Evolutionary conservation across 64 coral and sea anemone species (phyloP).

Genomic region (Astreopora myriophthalma): DNA sequence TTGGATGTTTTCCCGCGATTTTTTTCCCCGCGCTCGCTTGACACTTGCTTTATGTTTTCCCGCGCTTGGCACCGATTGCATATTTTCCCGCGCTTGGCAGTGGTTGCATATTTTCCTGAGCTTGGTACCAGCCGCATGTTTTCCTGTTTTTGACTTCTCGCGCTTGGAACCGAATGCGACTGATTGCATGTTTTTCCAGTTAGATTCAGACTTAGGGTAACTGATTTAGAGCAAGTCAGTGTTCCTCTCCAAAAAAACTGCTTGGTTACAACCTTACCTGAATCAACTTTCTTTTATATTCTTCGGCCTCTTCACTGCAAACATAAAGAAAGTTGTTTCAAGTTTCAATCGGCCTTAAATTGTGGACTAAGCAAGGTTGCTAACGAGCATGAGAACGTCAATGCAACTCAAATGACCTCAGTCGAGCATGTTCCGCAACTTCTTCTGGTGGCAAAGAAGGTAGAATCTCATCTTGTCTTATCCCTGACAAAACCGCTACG

Average conservation of each 20-base stretch:
- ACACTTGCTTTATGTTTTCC: background rate
- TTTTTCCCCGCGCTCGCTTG: background rate
- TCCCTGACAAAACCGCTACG: slow-evolving; percentile 53
- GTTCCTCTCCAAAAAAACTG: background rate
- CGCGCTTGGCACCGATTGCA: background rate
- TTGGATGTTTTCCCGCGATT: background rate
- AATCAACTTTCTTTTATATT: slow-evolving; percentile 94
- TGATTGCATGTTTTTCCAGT: background rate
- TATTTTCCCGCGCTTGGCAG: background rate
- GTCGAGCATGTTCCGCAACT: slow-evolving; percentile 37
- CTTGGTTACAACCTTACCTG: slow-evolving; percentile 59
- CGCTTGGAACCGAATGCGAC: background rate
- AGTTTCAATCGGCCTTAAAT: background rate
- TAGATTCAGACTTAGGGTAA: background rate
- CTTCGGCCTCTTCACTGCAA: slow-evolving; percentile 69
- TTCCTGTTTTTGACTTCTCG: background rate
- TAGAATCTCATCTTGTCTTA: slow-evolving; percentile 81
- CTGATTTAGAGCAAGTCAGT: too few relatives aligned
- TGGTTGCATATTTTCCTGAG: too few relatives aligned
- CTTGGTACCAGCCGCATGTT: background rate
- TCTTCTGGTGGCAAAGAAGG: slow-evolving; percentile 67
- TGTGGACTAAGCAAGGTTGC: background rate
- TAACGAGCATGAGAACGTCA: background rate
- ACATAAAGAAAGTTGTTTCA: background rate
- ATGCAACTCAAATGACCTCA: background rate